These are phyloP conservation scores for Halcyon badia DNA, from an alignment of 2,797 vertebrate species.

Conservation along the genomic window DNA sequence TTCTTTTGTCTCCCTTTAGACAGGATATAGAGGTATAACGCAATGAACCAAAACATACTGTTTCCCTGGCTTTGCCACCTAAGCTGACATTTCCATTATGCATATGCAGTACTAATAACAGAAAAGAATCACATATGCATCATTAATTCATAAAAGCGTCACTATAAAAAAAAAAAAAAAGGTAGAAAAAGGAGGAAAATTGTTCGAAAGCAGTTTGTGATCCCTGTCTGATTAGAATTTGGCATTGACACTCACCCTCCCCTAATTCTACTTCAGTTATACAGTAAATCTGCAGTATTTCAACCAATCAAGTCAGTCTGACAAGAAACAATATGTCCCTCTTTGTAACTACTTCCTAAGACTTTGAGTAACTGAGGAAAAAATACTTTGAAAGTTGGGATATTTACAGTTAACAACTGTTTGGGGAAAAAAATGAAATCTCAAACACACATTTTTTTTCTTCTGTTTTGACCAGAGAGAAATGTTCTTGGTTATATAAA, in stretches of 20 bases:
- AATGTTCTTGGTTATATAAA: background rate
- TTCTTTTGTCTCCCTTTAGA: background rate
- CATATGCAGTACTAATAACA: background rate
- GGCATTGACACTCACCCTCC: background rate
- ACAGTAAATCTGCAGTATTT: background rate
- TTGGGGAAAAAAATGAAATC: background rate
- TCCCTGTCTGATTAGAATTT: background rate
- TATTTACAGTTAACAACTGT: background rate
- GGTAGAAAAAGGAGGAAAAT: background rate
- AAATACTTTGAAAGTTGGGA: background rate
- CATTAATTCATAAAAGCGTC: conserved; percentile 2
- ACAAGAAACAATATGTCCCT: background rate
- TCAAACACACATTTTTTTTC: background rate
- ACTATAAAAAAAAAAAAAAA: background rate
- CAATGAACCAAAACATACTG: background rate
- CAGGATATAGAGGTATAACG: background rate
- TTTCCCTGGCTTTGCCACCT: background rate
- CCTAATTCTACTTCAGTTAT: background rate
- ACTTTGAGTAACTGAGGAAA: background rate
- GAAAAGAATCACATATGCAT: background rate
- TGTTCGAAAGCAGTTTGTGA: background rate
- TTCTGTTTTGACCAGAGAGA: background rate
- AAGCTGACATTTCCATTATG: background rate
- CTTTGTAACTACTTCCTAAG: background rate
- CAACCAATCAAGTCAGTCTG: background rate